Conservation (phyloP, 2,888 invertebrate genomes). For the Nowickia ferox region DNA sequence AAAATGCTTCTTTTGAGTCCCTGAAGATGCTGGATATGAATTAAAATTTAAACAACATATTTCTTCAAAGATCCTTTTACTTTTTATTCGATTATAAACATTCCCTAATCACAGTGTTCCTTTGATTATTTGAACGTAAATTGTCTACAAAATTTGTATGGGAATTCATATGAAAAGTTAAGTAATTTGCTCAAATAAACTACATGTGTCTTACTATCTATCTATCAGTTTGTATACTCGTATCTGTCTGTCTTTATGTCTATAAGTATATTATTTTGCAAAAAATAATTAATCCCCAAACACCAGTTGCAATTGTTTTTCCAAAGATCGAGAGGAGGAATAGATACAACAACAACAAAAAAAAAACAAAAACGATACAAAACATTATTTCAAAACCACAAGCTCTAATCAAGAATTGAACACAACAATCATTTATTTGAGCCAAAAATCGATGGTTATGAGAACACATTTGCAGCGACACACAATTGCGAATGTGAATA, state of each 20-base stretch:
- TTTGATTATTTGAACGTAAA: slow-evolving; percentile 33
- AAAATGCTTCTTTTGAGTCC: too few relatives aligned
- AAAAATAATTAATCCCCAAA: slow-evolving; percentile 71
- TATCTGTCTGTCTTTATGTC: neutral
- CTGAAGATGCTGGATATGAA: too few relatives aligned
- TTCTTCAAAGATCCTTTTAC: slow-evolving; percentile 28
- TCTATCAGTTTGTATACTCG: neutral
- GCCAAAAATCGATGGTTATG: slow-evolving; percentile 59
- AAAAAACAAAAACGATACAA: neutral
- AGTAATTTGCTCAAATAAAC: slow-evolving; percentile 48
- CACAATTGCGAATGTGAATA: slow-evolving; percentile 51
- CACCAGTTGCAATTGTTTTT: slow-evolving; percentile 58
- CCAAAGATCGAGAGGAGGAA: neutral
- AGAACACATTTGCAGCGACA: slow-evolving; percentile 45
- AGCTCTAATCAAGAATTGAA: slow-evolving; percentile 57
- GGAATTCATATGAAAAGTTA: slow-evolving; percentile 42
- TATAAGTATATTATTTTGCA: slow-evolving; percentile 24
- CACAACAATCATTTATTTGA: slow-evolving; percentile 46
- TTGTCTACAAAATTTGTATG: slow-evolving; percentile 31
- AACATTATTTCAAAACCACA: slow-evolving; percentile 17
- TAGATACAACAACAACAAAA: neutral
- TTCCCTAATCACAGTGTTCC: neutral
- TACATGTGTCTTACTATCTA: slow-evolving; percentile 5
- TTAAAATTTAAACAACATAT: neutral
- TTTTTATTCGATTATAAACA: slow-evolving; percentile 13